phyloP scores from a whole-genome alignment of 64 coral and sea anemone species.

The Montipora capricornis region DNA sequence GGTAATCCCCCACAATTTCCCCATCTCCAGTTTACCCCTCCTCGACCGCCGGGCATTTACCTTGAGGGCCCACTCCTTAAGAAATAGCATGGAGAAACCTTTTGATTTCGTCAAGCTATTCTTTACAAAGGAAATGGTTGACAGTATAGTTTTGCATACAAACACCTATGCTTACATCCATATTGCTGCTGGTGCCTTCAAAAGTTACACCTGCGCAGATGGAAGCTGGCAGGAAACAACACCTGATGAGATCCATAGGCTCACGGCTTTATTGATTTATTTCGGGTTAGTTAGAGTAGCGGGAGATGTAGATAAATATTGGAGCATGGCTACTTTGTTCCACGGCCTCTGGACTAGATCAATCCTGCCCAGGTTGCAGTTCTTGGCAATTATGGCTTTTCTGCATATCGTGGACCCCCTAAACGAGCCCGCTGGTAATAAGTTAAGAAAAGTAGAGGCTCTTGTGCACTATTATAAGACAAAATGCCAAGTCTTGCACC shows the following conservation, averaged over 20 bases:
- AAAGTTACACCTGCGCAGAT: conserved; percentile 25
- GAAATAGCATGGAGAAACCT: neutral
- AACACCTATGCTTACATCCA: conserved; percentile 55
- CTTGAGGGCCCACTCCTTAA: conserved; percentile 26
- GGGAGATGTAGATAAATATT: conserved; percentile 45
- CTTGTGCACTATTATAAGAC: conserved; percentile 65
- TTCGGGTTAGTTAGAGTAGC: conserved; percentile 45
- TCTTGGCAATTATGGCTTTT: conserved; percentile 60
- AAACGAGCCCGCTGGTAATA: conserved; percentile 32
- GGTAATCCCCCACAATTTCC: conserved; percentile 24
- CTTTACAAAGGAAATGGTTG: conserved; percentile 57
- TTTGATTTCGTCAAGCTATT: conserved; percentile 56
- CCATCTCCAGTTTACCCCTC: conserved; percentile 49
- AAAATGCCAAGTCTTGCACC: conserved; percentile 53
- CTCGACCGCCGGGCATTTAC: conserved; percentile 59
- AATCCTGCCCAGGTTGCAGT: conserved; percentile 53
- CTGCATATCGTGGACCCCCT: conserved; percentile 68
- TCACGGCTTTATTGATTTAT: conserved; percentile 57
- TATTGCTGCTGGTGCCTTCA: conserved; percentile 3
- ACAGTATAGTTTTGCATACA: conserved; percentile 49
- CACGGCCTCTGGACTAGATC: conserved; percentile 70
- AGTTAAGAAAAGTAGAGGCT: conserved; percentile 52
- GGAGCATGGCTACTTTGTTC: conserved; percentile 72
- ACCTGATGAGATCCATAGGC: conserved; percentile 33
- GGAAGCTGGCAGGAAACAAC: conserved; percentile 60